phyloP scores from a whole-genome alignment of 2,888 invertebrate genomes.

The Mythimna loreyi region DNA sequence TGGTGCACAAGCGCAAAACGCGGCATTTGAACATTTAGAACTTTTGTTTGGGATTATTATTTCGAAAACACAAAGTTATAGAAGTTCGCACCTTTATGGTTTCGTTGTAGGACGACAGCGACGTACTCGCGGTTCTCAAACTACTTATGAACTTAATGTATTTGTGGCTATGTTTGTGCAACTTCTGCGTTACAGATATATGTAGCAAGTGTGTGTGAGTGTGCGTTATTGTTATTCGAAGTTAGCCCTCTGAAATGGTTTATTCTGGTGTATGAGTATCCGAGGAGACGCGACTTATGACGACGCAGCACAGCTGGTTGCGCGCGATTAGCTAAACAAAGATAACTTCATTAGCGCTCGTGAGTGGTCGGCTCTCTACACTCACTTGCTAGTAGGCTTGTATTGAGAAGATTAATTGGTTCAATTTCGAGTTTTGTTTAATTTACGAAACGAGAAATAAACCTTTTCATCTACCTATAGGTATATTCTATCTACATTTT shows the following conservation, averaged over 20 bases:
- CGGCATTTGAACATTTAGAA: not conserved
- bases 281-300: slow-evolving; percentile 10
- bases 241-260: not conserved
- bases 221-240: not conserved
- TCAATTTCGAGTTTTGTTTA: not conserved
- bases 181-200: no score
- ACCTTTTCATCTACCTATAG: not conserved
- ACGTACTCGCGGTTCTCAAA: no score
- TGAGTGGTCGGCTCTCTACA: not conserved
- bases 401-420: not conserved
- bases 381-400: not conserved
- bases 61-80: no score
- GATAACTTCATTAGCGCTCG: slow-evolving; percentile 37
- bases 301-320: slow-evolving; percentile 26
- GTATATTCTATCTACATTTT: not conserved
- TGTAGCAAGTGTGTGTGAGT: not conserved
- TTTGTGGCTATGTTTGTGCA: no score
- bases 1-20: not conserved
- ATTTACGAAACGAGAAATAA: not conserved
- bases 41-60: no score
- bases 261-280: not conserved
- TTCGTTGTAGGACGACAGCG: no score
- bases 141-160: no score
- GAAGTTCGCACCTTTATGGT: no score
- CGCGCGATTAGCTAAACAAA: slow-evolving; percentile 11